Evolutionary conservation across 1,140 invertebrate species (phyloP), one percentile per base, ranked within the genome.

Genomic region (Hyles euphorbiae): DNA sequence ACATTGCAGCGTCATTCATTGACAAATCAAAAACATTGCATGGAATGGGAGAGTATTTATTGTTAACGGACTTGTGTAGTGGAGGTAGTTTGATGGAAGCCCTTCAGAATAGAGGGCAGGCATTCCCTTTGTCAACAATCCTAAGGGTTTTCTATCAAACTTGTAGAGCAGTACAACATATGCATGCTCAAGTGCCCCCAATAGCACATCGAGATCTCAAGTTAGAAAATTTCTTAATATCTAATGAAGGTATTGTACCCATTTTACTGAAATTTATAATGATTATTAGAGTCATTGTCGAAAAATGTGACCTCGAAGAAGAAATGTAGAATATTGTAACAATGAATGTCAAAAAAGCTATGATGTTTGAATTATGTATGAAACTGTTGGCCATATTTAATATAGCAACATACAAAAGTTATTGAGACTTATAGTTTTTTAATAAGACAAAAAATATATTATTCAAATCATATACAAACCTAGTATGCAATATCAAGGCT

Each of bases 151-250:
- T 98, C 77, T 98, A 98, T 89, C 97, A 98, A 88, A 94, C 95
- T 56, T 96, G 95, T 65, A 92, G 92, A 65, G 96, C 97, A 34
- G 95, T 99, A 6, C 93, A 96, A 67, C 96, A 98, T 82, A 96
- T 99, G 95, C 98, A 99, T 81, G 92, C 90, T 52, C 96, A 98
- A 87, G 91, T 92, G 50, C 95, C 97, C 8, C 95, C 97, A 3
- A 94, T 99, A 58, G 93, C 96, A 48, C 98, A 99, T 90, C 90
- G 98, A 73, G 98, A 99, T 91, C 93, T 99, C 65, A 98, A 97
- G 86, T 91, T 96, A 84, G 92, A 93, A 78, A 93, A 93, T 88
- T 92, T 94, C 65, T 74, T 92, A 68, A 90, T 90, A 74, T 89
- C 87, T 11, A 89, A 83, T 88, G 78, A 92, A 91, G 88, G 90